phyloP scores from a whole-genome alignment of 1,140 invertebrate genomes.

The Trissolcus basalis region DNA sequence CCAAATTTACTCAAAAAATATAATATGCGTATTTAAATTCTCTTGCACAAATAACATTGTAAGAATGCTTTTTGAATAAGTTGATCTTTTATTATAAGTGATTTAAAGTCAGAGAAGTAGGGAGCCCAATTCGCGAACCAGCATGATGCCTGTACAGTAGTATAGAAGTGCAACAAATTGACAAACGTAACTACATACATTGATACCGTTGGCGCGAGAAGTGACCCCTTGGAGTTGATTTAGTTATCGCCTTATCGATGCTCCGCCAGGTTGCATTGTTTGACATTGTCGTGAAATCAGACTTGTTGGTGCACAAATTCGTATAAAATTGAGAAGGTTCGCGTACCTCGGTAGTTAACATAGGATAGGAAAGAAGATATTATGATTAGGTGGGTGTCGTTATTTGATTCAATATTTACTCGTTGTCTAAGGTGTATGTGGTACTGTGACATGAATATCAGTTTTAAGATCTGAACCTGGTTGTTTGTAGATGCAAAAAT shows the following conservation, averaged over 20 bases:
- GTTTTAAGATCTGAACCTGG: background rate
- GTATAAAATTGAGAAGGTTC: slow-evolving; percentile 41
- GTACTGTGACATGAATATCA: background rate
- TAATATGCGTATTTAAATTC: no score
- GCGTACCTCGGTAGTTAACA: slow-evolving; percentile 61
- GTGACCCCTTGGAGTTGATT: slow-evolving; percentile 72
- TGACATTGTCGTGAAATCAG: slow-evolving; percentile 46
- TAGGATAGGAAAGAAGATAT: slow-evolving; percentile 62
- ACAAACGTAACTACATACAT: slow-evolving; percentile 65
- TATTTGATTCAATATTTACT: slow-evolving; percentile 4
- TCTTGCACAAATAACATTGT: no score
- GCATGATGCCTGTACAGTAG: slow-evolving; percentile 67
- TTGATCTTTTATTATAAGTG: no score
- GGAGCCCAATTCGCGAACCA: slow-evolving; percentile 59
- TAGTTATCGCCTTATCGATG: slow-evolving; percentile 70
- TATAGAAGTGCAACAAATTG: slow-evolving; percentile 67
- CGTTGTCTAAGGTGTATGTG: no score
- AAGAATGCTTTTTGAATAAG: no score
- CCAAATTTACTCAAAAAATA: no score
- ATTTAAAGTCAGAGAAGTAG: slow-evolving; percentile 6
- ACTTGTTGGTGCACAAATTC: slow-evolving; percentile 53
- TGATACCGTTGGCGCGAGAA: slow-evolving; percentile 60
- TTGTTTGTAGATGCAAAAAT: no score
- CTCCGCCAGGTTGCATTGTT: slow-evolving; percentile 60
- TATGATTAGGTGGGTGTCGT: slow-evolving; percentile 74